Base-by-base conservation (phyloP, 2,797 vertebrate genomes). In the Tadarida brasiliensis region DNA sequence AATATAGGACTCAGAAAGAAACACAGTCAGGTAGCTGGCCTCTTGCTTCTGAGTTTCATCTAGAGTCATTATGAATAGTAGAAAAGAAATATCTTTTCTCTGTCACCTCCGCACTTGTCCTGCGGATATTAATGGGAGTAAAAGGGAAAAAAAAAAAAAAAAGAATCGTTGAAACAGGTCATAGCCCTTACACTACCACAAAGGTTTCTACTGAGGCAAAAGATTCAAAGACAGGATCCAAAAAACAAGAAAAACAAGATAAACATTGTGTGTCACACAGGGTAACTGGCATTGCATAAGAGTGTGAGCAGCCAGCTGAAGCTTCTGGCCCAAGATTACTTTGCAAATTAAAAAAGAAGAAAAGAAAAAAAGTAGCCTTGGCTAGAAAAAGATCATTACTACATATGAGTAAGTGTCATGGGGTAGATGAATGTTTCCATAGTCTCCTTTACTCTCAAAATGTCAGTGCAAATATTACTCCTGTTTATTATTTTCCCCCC, bases 391-490 rank as follows among this genome's bases (percentile, higher is more conserved):
- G 19, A 26, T 70, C 12, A 70, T 61, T 93, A 70, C 33, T 73
- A 17, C 33, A 44, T 67, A n/a, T 68, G 83, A 88, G n/a, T 39
- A n/a, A 33, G 39, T 82, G 39, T 83, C 82, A 81, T 26, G 11
- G 19, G 3, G 15, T 73, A 81, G 63, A 91, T 51, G 51, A 86
- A 91, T 77, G 7, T 26, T 68, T 84, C 35, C 49, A 4, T 51
- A 57, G 28, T 87, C 59, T 51, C 22, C 26, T 73, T 87, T 88
- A 68, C 11, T 94, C 57, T 87, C 73, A 83, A 80, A 81, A 91
- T 93, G 56, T 89, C 33, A 86, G n/a, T 70, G 61, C 10, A 90
- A 81, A 90, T 90, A 93, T 84, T 80, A 94, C 16, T 68, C 6
- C 30, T 90, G 2, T 44, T 70, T 61, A 56, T 73, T 89, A 1